These are phyloP conservation scores for Pterostichus niger DNA, from an alignment of 2,888 invertebrate genomes.

Conservation along the genomic window DNA sequence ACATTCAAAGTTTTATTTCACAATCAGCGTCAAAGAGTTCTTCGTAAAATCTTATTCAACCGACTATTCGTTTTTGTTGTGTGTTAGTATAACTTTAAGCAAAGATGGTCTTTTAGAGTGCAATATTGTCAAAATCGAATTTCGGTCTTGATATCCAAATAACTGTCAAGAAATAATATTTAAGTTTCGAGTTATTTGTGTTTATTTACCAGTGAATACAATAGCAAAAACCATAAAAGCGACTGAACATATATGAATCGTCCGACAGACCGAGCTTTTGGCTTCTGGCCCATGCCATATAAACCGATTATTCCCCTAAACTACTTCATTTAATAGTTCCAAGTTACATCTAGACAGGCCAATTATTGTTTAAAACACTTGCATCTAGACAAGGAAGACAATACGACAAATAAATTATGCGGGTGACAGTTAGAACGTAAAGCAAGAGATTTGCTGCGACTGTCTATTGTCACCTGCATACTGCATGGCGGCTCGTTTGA, in stretches of 20 bases:
- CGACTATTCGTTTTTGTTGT: too few relatives aligned
- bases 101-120: not conserved
- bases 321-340: not conserved
- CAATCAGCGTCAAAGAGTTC: too few relatives aligned
- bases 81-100: too few relatives aligned
- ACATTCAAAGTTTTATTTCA: too few relatives aligned
- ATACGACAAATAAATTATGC: not conserved
- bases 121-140: not conserved
- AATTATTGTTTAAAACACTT: constrained; percentile 4
- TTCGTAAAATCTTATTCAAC: too few relatives aligned
- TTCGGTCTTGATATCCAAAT: constrained; percentile 38
- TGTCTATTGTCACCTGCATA: constrained; percentile 1
- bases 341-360: not conserved
- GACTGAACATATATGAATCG: not conserved
- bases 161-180: constrained; percentile 22
- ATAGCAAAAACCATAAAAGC: constrained; percentile 3
- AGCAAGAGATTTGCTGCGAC: not conserved
- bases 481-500: not conserved
- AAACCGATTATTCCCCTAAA: constrained; percentile 21
- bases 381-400: not conserved
- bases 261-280: not conserved
- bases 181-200: not conserved
- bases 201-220: constrained; percentile 2
- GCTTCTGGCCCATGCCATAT: constrained; percentile 6
- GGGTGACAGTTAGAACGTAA: not conserved